phyloP scores from a whole-genome alignment of 2,113 vertebrate species.

The Hippolais icterina region DNA sequence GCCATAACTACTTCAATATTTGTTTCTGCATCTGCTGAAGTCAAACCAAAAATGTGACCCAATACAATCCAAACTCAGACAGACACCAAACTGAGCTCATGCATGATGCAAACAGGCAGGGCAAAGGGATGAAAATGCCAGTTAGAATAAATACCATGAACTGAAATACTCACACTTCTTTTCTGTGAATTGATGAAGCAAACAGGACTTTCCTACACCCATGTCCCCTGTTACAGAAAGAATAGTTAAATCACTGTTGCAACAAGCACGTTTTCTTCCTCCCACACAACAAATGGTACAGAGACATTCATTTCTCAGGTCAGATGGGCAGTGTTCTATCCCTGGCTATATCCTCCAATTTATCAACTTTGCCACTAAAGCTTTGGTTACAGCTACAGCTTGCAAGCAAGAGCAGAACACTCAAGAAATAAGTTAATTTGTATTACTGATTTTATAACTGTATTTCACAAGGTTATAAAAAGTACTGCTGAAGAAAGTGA shows the following conservation, averaged over 20 bases:
- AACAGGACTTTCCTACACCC: slow-evolving; percentile 97
- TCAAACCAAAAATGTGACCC: background rate
- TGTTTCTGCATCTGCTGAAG: background rate
- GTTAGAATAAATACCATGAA: background rate
- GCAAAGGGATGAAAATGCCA: background rate
- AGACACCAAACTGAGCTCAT: background rate
- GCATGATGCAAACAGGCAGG: background rate
- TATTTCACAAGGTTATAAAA: background rate
- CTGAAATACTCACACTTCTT: slow-evolving; percentile 91
- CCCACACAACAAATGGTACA: background rate
- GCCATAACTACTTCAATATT: background rate
- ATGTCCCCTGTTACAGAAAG: slow-evolving; percentile 86
- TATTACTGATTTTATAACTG: background rate
- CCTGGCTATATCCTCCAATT: background rate
- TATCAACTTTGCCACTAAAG: background rate
- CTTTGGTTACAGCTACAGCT: background rate
- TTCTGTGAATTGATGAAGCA: slow-evolving; percentile 98
- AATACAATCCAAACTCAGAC: background rate
- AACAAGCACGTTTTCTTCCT: background rate
- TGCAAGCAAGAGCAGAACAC: background rate
- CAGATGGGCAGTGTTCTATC: background rate
- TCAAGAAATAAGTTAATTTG: background rate
- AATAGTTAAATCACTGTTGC: background rate
- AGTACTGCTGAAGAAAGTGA: background rate
- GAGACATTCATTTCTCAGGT: background rate